These are phyloP conservation scores for Tenebrosternarchus preto DNA, from an alignment of 2,113 vertebrate species.

Conservation along the genomic window DNA sequence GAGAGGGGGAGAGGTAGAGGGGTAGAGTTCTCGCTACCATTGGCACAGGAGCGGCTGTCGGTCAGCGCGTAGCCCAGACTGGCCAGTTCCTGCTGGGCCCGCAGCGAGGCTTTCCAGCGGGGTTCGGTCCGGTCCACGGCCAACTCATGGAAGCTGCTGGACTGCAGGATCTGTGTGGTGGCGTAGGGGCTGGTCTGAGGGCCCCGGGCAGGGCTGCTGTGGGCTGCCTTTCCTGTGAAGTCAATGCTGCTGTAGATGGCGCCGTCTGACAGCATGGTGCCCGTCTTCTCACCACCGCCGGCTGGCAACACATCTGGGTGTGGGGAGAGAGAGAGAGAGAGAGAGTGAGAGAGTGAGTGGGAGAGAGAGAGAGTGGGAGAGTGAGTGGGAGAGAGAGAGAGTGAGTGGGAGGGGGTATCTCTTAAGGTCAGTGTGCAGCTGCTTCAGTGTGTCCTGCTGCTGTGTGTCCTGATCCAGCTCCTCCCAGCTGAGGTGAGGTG, in stretches of 20 bases:
- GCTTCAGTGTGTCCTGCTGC: constrained; percentile 66
- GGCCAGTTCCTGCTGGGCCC: constrained; percentile 93
- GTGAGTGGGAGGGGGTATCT: constrained; percentile 55
- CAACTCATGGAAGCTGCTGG: constrained; percentile 96
- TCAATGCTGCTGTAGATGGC: constrained; percentile 99
- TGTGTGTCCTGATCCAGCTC: constrained; percentile 64
- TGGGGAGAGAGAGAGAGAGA: background rate
- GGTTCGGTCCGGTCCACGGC: constrained; percentile 94
- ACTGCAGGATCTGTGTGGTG: constrained; percentile 97
- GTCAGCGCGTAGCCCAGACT: constrained; percentile 93
- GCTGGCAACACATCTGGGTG: constrained; percentile 82
- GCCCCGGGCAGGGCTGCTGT: constrained; percentile 92
- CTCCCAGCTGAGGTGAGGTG: constrained; percentile 64
- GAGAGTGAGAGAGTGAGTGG: background rate
- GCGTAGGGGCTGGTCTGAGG: constrained; percentile 95
- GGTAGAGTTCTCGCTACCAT: constrained; percentile 73
- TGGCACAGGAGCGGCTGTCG: constrained; percentile 96
- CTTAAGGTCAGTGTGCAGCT: constrained; percentile 59
- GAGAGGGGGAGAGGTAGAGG: too few relatives aligned
- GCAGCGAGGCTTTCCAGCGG: constrained; percentile 94
- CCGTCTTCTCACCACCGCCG: constrained; percentile 90
- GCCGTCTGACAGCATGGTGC: constrained; percentile 97
- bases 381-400: background rate
- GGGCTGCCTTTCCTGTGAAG: constrained; percentile 94
- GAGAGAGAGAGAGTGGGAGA: background rate